Evolutionary conservation across 2,888 invertebrate genomes (phyloP), one percentile per base, ranked within the genome.

Genomic region (Lottia scabra): DNA sequence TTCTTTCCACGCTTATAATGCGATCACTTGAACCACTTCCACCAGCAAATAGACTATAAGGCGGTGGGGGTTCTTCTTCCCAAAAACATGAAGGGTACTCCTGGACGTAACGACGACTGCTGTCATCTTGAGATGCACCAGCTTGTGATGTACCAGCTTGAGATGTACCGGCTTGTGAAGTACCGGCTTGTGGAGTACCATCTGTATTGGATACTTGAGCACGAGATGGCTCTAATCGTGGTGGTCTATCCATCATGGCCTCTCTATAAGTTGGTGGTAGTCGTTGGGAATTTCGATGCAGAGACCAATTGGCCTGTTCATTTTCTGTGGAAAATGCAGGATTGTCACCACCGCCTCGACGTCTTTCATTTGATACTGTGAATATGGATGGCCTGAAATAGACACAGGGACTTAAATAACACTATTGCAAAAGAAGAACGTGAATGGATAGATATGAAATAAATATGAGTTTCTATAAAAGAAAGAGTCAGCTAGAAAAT

Each of bases 21-120:
- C 56, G 56, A 23, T 56, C 23, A 19, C 56, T 56, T 19, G 56
- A 19, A 13, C 23, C 19, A 4, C 23, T 63, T n/a, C 63, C 68
- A 16, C 63, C 68, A n/a, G 63, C 68, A 27, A 69, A 43, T 10
- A 69, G 45, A 19, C 70, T 67, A 43, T 75, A 75, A 45, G 75
- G 75, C 27, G 75, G 75, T 1, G 75, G 75, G 15, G 75, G 75
- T n/a, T 72, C 75, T 70, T 75, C 75, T 45, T 75, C 75, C 75
- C 75, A 75, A 64, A 70, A 75, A 62, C 75, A 75, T 23, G 75
- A 71, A 4, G 75, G 75, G 67, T 75, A 75, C 30, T 75, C 72
- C 48, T 72, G 67, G 6, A 45, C 75, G 68, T 75, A 75, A 8
- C 75, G 67, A 27, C 68, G 26, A 3, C 56, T 65, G 13, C 15